A percentile compares a stretch with the other conserved stretches of the same genome.
Conservation (phyloP, 2,797 vertebrate species). For the Pampus argenteus region DNA sequence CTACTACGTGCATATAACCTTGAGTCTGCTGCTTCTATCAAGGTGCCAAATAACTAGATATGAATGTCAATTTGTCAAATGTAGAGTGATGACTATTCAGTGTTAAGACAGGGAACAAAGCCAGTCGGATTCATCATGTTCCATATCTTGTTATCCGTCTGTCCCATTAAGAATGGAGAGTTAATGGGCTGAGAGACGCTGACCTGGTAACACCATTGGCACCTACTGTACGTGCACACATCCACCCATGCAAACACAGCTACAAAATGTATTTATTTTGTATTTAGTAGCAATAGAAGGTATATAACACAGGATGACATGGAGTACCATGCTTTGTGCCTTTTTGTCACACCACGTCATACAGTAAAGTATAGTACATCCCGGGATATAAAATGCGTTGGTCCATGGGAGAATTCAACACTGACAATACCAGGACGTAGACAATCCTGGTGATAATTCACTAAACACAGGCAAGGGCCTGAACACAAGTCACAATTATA, state of each 20-base stretch:
- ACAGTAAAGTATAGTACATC: too few relatives aligned
- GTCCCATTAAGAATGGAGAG: slow-evolving; percentile 19
- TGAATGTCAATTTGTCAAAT: slow-evolving; percentile 49
- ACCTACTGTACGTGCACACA: slow-evolving; percentile 1
- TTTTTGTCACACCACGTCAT: background rate
- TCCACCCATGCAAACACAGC: background rate
- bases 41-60: slow-evolving; percentile 28
- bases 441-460: slow-evolving; percentile 28
- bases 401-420: slow-evolving; percentile 16
- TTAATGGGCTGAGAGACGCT: slow-evolving; percentile 52
- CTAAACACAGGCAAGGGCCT: slow-evolving; percentile 5
- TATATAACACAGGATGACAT: background rate
- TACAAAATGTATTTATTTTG: too few relatives aligned
- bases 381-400: background rate
- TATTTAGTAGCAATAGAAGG: background rate
- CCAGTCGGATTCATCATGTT: slow-evolving; percentile 40
- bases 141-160: slow-evolving; percentile 37
- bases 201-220: slow-evolving; percentile 36
- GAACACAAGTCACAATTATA: slow-evolving; percentile 28
- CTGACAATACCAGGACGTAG: slow-evolving; percentile 54
- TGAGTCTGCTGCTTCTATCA: slow-evolving; percentile 53
- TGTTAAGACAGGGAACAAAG: slow-evolving; percentile 38
- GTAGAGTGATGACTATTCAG: slow-evolving; percentile 38
- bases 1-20: slow-evolving; percentile 29
- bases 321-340: background rate